phyloP scores from a whole-genome alignment of 2,113 vertebrate species.

The Thryonomys swinderianus region DNA sequence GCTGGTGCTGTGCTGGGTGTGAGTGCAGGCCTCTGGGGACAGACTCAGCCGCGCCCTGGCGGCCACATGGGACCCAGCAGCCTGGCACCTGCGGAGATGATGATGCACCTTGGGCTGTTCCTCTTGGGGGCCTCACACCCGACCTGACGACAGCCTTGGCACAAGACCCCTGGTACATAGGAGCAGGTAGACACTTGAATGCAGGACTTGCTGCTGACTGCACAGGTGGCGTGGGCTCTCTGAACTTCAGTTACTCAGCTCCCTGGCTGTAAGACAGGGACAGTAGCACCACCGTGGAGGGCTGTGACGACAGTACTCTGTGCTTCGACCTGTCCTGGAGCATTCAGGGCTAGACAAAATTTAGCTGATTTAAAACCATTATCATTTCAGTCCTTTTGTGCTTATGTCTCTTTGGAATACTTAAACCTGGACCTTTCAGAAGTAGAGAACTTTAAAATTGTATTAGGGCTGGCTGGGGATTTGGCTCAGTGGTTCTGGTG shows the following conservation, averaged over 20 bases:
- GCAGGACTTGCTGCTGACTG: background rate
- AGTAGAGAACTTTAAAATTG: background rate
- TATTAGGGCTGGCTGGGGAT: background rate
- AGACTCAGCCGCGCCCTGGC: background rate
- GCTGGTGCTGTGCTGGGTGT: background rate
- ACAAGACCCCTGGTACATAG: background rate
- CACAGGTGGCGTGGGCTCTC: background rate
- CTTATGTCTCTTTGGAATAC: background rate
- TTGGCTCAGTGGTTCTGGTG: no score
- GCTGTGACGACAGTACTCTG: background rate
- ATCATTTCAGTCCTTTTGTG: background rate
- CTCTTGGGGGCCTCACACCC: background rate
- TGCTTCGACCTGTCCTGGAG: background rate
- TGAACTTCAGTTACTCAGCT: background rate
- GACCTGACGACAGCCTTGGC: background rate
- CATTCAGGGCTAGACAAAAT: background rate
- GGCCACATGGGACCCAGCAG: background rate
- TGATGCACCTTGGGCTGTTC: background rate
- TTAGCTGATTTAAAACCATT: background rate
- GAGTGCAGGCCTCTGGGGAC: background rate
- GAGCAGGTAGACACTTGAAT: background rate
- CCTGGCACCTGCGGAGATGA: background rate
- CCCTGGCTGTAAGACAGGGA: background rate
- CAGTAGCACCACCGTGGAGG: background rate
- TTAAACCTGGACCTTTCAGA: background rate